A percentile compares a stretch with the other conserved stretches of the same genome.
Conservation (phyloP, 1,140 invertebrate genomes). For the Macrobrachium rosenbergii region DNA sequence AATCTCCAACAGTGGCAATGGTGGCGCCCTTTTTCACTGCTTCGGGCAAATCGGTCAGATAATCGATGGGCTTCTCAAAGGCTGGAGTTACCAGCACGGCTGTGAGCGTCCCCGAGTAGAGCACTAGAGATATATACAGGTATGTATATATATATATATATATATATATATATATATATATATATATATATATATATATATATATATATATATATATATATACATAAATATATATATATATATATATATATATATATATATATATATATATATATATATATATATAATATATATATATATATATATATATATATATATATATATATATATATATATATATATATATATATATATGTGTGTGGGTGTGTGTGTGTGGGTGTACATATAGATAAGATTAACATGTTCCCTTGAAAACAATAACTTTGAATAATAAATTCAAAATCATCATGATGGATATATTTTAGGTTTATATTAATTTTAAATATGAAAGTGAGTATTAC, state of each 20-base stretch:
- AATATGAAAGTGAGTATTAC: background rate
- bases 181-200: background rate
- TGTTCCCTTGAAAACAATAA: no score
- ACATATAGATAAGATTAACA: no score
- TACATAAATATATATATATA: no score
- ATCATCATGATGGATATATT: no score
- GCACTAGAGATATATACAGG: background rate
- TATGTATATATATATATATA: background rate
- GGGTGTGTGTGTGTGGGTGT: no score
- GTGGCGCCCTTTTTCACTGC: slow-evolving; percentile 29
- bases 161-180: background rate
- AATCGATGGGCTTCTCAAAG: slow-evolving; percentile 46
- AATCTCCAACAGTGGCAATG: slow-evolving; percentile 36
- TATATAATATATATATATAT: background rate
- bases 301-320: background rate
- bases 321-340: background rate
- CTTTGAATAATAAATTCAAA: no score
- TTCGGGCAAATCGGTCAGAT: slow-evolving; percentile 9
- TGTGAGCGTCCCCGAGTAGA: slow-evolving; percentile 50
- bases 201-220: no score
- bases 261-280: no score
- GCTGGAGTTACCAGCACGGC: slow-evolving; percentile 23
- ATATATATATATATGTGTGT: no score
- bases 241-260: no score
- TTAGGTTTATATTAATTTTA: background rate